These are phyloP conservation scores for Brachyistius frenatus DNA, from an alignment of 2,113 vertebrate genomes.

Conservation along the genomic window DNA sequence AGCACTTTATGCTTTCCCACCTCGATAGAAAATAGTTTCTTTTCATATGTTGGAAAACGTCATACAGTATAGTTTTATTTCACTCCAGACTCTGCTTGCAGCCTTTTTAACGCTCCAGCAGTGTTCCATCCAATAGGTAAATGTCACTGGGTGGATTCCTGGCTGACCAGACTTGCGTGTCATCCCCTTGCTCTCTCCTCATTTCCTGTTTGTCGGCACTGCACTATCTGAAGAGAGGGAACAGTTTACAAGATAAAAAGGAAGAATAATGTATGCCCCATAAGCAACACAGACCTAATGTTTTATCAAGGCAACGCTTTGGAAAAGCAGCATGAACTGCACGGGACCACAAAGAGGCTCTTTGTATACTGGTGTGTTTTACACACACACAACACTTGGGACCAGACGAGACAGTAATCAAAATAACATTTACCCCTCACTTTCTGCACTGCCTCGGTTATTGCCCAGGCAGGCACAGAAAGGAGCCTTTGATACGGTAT, in stretches of 20 bases:
- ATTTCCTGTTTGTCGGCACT: no score
- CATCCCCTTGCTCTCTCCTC: no score
- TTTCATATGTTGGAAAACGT: no score
- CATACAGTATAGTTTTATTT: no score
- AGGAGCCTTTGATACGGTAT: slow-evolving; percentile 46
- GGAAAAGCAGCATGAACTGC: slow-evolving; percentile 65
- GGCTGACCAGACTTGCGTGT: no score
- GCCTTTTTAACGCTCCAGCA: neutral
- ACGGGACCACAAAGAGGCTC: slow-evolving; percentile 67
- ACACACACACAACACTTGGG: slow-evolving; percentile 54
- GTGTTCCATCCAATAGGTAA: neutral
- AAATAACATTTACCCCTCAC: slow-evolving; percentile 70
- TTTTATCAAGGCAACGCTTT: slow-evolving; percentile 63
- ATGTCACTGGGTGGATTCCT: no score
- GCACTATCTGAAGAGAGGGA: no score
- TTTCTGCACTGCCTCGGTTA: slow-evolving; percentile 49
- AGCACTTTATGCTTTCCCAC: no score
- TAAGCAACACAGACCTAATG: slow-evolving; percentile 58
- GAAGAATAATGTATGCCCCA: slow-evolving; percentile 5
- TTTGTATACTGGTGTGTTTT: slow-evolving; percentile 62
- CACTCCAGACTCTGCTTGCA: no score
- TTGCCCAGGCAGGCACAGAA: slow-evolving; percentile 46
- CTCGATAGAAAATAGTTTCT: no score
- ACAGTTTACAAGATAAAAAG: no score
- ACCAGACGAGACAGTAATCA: slow-evolving; percentile 59